Conservation (phyloP, 2,797 vertebrate species). For the Xerus rutilus region DNA sequence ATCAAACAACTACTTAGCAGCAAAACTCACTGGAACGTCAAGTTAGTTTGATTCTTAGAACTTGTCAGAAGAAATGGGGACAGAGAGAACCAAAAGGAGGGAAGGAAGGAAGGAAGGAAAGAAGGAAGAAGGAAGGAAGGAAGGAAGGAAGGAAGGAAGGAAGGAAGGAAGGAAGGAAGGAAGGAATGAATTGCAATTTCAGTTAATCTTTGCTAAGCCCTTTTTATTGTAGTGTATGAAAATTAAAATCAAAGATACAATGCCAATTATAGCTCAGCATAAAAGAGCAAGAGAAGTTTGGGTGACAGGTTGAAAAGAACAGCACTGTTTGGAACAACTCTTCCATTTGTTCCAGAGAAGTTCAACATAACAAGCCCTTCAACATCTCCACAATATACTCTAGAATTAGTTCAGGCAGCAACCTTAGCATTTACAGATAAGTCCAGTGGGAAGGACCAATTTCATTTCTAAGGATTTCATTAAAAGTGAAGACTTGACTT, state of each 20-base stretch:
- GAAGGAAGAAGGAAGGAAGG: too few species aligned
- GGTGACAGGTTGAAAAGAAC: not conserved
- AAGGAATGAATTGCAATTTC: not conserved
- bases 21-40: not conserved
- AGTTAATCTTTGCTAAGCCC: not conserved
- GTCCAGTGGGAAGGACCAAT: not conserved
- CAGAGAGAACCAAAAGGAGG: not conserved
- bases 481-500: not conserved
- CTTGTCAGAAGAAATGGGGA: not conserved
- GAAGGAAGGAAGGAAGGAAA: too few species aligned
- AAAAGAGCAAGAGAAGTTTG: not conserved
- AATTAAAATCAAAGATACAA: constrained; percentile 35
- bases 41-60: not conserved
- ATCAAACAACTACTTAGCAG: not conserved
- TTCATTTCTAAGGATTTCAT: not conserved
- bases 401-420: constrained; percentile 4
- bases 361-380: not conserved
- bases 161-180: too few species aligned
- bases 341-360: not conserved
- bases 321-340: not conserved
- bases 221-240: constrained; percentile 4
- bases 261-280: not conserved
- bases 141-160: too few species aligned
- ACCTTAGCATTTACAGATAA: not conserved
- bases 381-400: not conserved